Percentiles rank a stretch among this genome's conserved stretches.
phyloP scores from a whole-genome alignment of 2,797 vertebrate species.

The Silurus lanzhouensis region DNA sequence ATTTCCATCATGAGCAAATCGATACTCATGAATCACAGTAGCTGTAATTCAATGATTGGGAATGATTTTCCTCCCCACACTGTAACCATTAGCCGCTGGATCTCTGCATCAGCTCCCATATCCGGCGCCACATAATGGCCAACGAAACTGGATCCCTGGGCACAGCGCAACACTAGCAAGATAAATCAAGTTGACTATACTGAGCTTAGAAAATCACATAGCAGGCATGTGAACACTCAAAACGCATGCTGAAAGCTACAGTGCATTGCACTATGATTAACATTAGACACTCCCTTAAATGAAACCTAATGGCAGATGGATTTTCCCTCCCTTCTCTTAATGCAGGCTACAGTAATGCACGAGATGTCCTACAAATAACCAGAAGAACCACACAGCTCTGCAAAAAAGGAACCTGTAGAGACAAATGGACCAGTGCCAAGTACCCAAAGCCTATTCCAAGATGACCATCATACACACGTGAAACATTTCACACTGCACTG shows the following conservation, averaged over 20 bases:
- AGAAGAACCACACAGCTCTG: constrained; percentile 37
- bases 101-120: constrained; percentile 68
- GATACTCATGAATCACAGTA: constrained; percentile 76
- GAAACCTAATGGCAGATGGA: constrained; percentile 54
- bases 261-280: constrained; percentile 36
- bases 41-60: constrained; percentile 78
- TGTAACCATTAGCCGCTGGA: constrained; percentile 80
- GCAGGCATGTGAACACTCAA: constrained; percentile 60
- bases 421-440: constrained; percentile 55
- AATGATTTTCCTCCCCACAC: constrained; percentile 73
- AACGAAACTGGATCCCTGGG: constrained; percentile 72
- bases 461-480: constrained; percentile 42
- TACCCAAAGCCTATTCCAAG: constrained; percentile 53
- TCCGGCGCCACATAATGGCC: constrained; percentile 77
- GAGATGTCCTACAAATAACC: constrained; percentile 47
- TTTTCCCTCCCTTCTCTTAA: constrained; percentile 1
- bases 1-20: constrained; percentile 68
- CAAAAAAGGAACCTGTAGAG: constrained; percentile 57
- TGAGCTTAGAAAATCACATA: constrained; percentile 60
- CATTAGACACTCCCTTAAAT: constrained; percentile 34
- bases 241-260: constrained; percentile 47
- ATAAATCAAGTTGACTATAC: constrained; percentile 68
- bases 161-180: constrained; percentile 59
- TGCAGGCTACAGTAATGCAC: constrained; percentile 9
- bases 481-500: constrained; percentile 39